phyloP scores from a whole-genome alignment of 2,113 vertebrate species.

The Helogale parvula region DNA sequence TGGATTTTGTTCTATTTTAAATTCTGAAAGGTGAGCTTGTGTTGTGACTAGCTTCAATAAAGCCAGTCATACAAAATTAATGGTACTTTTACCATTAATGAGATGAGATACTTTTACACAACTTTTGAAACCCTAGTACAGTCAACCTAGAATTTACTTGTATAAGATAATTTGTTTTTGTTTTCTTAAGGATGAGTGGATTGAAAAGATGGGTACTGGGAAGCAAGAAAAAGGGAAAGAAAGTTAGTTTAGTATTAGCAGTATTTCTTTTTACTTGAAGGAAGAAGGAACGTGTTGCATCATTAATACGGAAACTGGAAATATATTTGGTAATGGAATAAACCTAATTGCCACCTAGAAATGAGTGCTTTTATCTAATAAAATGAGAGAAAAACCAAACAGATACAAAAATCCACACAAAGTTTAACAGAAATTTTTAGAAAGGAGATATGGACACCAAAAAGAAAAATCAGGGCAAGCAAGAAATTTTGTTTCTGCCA shows the following conservation, averaged over 20 bases:
- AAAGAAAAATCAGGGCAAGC: neutral
- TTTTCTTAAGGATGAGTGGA: neutral
- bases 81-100: too few relatives aligned
- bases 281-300: neutral
- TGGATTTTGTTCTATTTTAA: slow-evolving; percentile 14
- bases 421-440: neutral
- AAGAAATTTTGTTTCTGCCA: neutral
- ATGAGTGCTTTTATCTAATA: neutral
- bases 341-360: neutral
- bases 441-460: neutral
- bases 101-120: neutral
- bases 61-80: neutral
- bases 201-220: neutral
- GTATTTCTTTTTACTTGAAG: neutral
- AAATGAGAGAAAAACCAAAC: neutral
- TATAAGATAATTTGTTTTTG: neutral
- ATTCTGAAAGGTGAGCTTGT: neutral
- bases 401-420: neutral
- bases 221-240: neutral
- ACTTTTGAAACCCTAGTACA: neutral
- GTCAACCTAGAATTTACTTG: neutral
- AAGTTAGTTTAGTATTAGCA: neutral
- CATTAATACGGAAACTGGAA: neutral
- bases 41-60: neutral
- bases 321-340: neutral